Evolutionary conservation across 2,113 vertebrate species (phyloP), one percentile per base, ranked within the genome.

Genomic region (Myiozetetes cayanensis): DNA sequence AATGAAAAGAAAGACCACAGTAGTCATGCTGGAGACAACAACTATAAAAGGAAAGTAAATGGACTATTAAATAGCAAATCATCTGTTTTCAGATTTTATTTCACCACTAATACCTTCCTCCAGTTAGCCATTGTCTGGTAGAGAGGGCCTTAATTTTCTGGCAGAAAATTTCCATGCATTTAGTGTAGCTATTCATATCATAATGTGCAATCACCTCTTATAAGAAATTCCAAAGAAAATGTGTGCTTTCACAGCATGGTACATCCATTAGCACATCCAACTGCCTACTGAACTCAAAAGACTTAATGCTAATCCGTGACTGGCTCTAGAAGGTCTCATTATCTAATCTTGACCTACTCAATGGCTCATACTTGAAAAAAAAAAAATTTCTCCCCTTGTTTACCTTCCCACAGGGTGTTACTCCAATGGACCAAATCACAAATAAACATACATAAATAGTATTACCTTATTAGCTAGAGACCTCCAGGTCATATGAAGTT

Each of bases 31-130:
- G 18, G 85, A 96, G 68, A 89, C 30, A 83, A 93, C 43, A 49
- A 79, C 85, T 97, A 68, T 97, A 98, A 96, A 95, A 97, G 90
- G 93, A 98, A 98, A 98, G 95, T 98, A 98, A 99, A 98, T 98
- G 98, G 95, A 98, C 98, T 99, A 98, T 98, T 99, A 99, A 99
- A 99, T 98, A 98, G 96, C 97, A 99, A 99, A 98, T 98, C 87
- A 98, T 98, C 97, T 98, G 98, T 98, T 99, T 98, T 98, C 97
- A 98, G 96, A 97, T 98, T 97, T 98, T 97, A 97, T 95, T 98
- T 98, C 97, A 97, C 98, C 96, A 98, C 97, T 96, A 98, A 98
- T 97, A 97, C 96, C 95, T 97, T 97, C 89, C 96, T 97, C 95
- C 90, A 95, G 90, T 96, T 94, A 97, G 88, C 87, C 52, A 49